Conservation (phyloP, 1,140 invertebrate species). For the Drosophila dunni region DNA sequence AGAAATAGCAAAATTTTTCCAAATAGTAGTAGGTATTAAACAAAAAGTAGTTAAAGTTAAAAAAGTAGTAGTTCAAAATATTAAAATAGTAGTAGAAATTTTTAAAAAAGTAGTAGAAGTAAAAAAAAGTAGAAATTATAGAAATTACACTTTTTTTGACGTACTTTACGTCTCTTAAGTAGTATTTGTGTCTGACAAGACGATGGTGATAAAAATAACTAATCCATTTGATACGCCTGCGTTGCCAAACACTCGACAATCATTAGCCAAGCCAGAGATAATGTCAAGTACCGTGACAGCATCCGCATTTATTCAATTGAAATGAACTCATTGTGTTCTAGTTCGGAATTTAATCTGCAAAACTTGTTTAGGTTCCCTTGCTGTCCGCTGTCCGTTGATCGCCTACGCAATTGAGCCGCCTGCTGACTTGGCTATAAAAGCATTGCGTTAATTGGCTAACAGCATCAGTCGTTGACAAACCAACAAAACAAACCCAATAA, state of each 20-base stretch:
- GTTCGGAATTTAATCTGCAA: conserved; percentile 28
- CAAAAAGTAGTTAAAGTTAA: no score
- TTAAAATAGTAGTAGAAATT: no score
- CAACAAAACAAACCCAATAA: conserved; percentile 37
- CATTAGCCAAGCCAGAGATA: conserved; percentile 20
- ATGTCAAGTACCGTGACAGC: conserved; percentile 26
- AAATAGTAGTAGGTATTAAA: no score
- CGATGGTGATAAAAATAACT: conserved; percentile 3
- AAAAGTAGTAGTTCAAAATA: no score
- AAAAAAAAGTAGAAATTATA: no score
- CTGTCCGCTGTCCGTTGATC: neutral
- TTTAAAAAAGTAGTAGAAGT: no score
- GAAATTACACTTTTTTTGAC: no score
- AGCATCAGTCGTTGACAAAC: conserved; percentile 46
- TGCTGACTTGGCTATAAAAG: conserved; percentile 42
- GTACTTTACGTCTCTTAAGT: neutral
- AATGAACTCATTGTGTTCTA: conserved; percentile 37
- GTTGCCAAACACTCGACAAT: conserved; percentile 26
- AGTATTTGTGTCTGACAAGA: neutral
- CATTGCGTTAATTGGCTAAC: conserved; percentile 21
- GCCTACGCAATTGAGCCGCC: conserved; percentile 11
- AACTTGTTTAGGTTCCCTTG: conserved; percentile 31
- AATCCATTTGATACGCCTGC: conserved; percentile 46
- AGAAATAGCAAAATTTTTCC: no score
- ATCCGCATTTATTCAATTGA: conserved; percentile 43